Base-by-base conservation (phyloP, 2,888 invertebrate genomes). In the Platerodrilus igneus region DNA sequence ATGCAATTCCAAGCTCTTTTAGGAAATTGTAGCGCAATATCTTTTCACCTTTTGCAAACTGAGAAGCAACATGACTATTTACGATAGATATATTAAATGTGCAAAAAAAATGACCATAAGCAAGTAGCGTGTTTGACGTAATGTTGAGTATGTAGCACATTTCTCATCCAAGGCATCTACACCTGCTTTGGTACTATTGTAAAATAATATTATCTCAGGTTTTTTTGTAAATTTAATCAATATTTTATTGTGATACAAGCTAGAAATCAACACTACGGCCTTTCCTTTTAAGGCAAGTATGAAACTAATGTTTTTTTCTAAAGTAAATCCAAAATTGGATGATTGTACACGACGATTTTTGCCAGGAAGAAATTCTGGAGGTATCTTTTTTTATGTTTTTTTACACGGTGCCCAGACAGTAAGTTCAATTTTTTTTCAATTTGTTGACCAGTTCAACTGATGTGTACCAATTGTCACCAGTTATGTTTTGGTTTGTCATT, bases 101-200 rank as follows among this genome's bases (percentile, higher is more conserved):
- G 25, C 17, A 23, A 9, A 13, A 21, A 53, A 56, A 19, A 56
- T 38, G 11, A 46, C 52, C 40, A 55, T 23, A 22, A 51, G 54
- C 55, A 56, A 58, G 10, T 56, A 23, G 38, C 51, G 41, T 28
- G 47, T 53, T 44, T 51, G 23, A 23, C 53, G 41, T 33, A 39
- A 37, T 25, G 37, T 42, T 20, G 48, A 45, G 41, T 52, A 55
- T 33, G 27, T 52, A 28, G 50, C 49, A 48, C 50, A 55, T 37
- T 52, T 57, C 34, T 52, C 28, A 31, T 57, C 53, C 8, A 56
- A 21, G 13, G 41, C 30, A 38, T 54, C 49, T 9, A 51, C 49
- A 14, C 49, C 48, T 33, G 46, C 50, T 47, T 57, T 55, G 10
- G 52, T 56, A 15, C 30, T 41, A 40, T 55, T 56, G 35, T 57